Percentiles rank a stretch among this genome's conserved stretches.
Evolutionary conservation across 92 coral and sea anemone genomes (phyloP).

Genomic region (Zoanthus sansibaricus): DNA sequence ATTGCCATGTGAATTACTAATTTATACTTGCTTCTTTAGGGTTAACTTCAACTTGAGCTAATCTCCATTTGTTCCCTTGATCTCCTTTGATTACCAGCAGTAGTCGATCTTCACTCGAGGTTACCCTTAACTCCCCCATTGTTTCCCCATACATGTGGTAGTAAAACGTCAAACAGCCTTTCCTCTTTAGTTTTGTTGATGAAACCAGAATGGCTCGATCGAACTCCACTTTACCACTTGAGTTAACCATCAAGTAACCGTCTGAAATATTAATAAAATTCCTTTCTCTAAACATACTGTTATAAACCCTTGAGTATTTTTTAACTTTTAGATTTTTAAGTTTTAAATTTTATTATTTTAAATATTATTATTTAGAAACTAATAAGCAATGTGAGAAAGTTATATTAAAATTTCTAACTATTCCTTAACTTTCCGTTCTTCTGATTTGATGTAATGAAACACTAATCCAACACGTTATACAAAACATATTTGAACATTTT

Average conservation of each 20-base stretch:
- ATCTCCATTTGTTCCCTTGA: constrained; percentile 21
- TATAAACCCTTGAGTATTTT: no score
- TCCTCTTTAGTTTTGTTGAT: not conserved
- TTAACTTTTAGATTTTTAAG: no score
- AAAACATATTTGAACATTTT: no score
- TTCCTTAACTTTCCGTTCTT: no score
- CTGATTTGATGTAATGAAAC: no score
- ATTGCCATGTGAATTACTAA: not conserved
- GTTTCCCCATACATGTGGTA: constrained; percentile 21
- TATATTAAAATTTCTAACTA: no score
- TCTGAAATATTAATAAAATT: not conserved
- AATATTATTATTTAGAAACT: no score
- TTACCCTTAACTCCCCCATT: constrained; percentile 7
- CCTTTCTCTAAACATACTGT: not conserved
- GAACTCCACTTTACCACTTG: not conserved
- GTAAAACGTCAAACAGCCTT: not conserved
- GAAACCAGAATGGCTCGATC: not conserved
- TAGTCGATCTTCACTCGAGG: not conserved
- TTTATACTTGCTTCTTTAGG: not conserved
- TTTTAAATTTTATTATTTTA: no score
- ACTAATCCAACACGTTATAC: no score
- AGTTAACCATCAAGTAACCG: constrained; percentile 1
- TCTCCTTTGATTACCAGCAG: constrained; percentile 1
- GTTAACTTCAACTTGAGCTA: constrained; percentile 1
- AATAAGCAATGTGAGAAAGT: no score